Evolutionary conservation across 2,113 vertebrate species (phyloP).

Genomic region (Chroicocephalus ridibundus): DNA sequence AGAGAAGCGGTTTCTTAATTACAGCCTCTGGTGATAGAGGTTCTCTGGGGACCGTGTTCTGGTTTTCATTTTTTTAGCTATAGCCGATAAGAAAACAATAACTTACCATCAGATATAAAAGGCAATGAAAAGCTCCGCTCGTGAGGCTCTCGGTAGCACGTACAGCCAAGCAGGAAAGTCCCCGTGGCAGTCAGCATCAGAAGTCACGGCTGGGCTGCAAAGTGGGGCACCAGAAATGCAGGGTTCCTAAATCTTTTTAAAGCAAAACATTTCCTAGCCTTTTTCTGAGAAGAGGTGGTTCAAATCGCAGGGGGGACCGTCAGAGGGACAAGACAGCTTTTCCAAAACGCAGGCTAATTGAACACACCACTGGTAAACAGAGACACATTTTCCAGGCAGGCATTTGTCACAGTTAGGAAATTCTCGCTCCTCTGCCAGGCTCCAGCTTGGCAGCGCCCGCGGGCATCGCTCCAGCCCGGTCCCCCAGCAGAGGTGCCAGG

Average conservation of each 20-base stretch:
- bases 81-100: not conserved
- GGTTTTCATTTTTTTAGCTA: not conserved
- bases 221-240: not conserved
- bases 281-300: not conserved
- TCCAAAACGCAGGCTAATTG: not conserved
- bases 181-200: not conserved
- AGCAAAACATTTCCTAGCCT: not conserved
- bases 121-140: not conserved
- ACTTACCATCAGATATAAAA: not conserved
- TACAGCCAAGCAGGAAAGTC: not conserved
- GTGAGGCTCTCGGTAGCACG: accelerated
- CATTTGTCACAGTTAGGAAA: conserved; percentile 32
- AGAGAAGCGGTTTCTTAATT: not conserved
- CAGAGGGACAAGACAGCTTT: not conserved
- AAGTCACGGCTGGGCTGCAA: not conserved
- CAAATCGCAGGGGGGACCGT: not conserved
- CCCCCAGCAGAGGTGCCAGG: not conserved
- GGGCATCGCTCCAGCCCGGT: not conserved
- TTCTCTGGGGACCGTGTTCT: not conserved
- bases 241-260: not conserved
- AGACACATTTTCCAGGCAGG: not conserved
- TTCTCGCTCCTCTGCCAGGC: conserved; percentile 25
- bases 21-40: not conserved
- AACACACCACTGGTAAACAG: not conserved
- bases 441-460: not conserved